phyloP scores from a whole-genome alignment of 2,888 invertebrate genomes.

The Euproctis similis region DNA sequence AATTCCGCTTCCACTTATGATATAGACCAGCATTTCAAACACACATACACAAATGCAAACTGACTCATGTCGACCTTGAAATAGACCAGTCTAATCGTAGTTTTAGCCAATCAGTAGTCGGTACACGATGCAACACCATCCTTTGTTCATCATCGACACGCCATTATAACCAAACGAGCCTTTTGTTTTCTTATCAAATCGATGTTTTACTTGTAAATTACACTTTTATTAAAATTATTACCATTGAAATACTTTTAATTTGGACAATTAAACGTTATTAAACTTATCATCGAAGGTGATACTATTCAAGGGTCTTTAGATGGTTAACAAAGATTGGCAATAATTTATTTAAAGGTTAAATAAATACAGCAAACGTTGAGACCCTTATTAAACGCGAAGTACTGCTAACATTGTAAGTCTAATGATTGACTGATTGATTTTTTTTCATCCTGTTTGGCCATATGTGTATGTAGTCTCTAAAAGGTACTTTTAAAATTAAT shows the following conservation, averaged over 20 bases:
- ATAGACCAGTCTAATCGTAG: slow-evolving; percentile 64
- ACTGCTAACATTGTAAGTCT: no score
- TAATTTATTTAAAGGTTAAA: not conserved
- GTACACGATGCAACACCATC: slow-evolving; percentile 42
- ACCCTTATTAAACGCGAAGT: no score
- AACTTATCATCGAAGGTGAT: slow-evolving; percentile 2
- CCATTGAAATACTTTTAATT: slow-evolving; percentile 10
- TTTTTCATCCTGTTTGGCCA: no score
- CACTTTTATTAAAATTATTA: slow-evolving; percentile 11
- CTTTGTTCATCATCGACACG: slow-evolving; percentile 55
- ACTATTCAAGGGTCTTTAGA: not conserved
- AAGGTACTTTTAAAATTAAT: no score
- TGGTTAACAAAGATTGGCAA: not conserved
- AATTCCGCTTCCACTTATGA: slow-evolving; percentile 26
- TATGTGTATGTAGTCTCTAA: no score
- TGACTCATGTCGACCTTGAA: slow-evolving; percentile 65
- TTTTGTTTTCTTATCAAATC: slow-evolving; percentile 32
- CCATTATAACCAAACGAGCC: slow-evolving; percentile 39
- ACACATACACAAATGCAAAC: slow-evolving; percentile 51
- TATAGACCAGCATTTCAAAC: slow-evolving; percentile 27
- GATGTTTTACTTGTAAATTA: slow-evolving; percentile 13
- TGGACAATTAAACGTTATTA: slow-evolving; percentile 1
- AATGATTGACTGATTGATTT: no score
- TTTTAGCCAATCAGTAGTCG: slow-evolving; percentile 69
- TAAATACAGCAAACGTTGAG: no score